A percentile compares a stretch with the other conserved stretches of the same genome.
Conservation (phyloP, 2,888 invertebrate genomes). For the Microplitis deprimator region DNA sequence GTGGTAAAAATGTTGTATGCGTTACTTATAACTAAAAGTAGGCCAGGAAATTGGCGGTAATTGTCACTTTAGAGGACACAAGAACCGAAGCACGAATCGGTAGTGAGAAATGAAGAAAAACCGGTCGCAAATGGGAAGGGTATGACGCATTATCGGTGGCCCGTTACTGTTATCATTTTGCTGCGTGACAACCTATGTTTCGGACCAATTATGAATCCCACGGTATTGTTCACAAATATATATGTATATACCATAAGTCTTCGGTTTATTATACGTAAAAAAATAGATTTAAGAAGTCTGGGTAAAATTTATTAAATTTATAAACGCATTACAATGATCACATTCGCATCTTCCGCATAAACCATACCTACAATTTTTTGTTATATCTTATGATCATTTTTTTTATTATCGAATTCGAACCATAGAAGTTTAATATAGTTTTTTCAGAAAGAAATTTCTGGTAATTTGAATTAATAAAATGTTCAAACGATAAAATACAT, state of each 20-base stretch:
- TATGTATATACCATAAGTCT: neutral
- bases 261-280: neutral
- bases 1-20: constrained; percentile 7
- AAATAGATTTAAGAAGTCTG: too few species aligned
- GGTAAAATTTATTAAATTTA: too few species aligned
- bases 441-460: too few species aligned
- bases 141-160: constrained; percentile 47
- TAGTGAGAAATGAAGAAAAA: constrained; percentile 36
- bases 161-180: constrained; percentile 39
- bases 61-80: constrained; percentile 41
- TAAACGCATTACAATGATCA: too few species aligned
- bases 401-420: too few species aligned
- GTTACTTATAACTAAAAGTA: constrained; percentile 43
- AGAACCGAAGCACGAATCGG: constrained; percentile 38
- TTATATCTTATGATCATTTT: too few species aligned
- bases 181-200: constrained; percentile 16
- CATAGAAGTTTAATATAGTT: too few species aligned
- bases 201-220: constrained; percentile 37
- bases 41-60: constrained; percentile 51
- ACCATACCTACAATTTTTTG: too few species aligned
- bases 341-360: too few species aligned
- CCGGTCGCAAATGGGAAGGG: constrained; percentile 44
- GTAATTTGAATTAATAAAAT: too few species aligned
- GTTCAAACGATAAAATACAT: too few species aligned
- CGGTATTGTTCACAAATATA: constrained; percentile 8